Evolutionary conservation across 2,888 invertebrate species (phyloP).

Genomic region (Rhingia campestris): DNA sequence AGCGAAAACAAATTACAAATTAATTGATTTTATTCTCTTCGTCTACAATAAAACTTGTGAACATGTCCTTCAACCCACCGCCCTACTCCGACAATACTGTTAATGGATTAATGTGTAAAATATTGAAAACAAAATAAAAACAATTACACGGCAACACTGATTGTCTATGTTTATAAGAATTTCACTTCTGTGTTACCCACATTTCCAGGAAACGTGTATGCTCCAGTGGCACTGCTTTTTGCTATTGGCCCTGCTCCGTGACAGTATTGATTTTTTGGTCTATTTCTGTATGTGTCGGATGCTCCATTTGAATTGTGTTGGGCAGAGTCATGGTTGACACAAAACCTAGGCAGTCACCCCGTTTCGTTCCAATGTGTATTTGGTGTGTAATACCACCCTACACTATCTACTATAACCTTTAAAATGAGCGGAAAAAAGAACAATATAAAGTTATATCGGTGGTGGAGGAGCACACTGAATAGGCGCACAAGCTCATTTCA

Average conservation of each 20-base stretch:
- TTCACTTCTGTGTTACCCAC: constrained; percentile 32
- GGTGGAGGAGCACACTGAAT: not conserved
- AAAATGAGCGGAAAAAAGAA: constrained; percentile 29
- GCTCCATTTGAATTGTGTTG: constrained; percentile 55
- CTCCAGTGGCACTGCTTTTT: constrained; percentile 36
- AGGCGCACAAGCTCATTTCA: constrained; percentile 5
- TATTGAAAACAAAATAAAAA: not conserved
- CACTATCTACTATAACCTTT: constrained; percentile 22
- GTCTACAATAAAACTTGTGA: constrained; percentile 42
- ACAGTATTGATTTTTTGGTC: constrained; percentile 61
- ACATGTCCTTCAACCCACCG: constrained; percentile 39
- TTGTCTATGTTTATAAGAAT: constrained; percentile 46
- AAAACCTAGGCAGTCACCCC: constrained; percentile 36
- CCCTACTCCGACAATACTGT: constrained; percentile 48
- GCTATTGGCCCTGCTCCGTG: constrained; percentile 61
- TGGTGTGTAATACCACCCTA: not conserved
- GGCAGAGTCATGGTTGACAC: constrained; percentile 50
- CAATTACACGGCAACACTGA: constrained; percentile 39
- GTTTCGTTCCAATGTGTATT: constrained; percentile 1
- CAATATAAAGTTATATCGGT: not conserved
- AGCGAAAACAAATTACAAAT: not conserved
- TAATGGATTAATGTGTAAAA: constrained; percentile 38
- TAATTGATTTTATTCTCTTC: constrained; percentile 40
- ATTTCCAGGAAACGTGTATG: constrained; percentile 48
- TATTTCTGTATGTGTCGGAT: constrained; percentile 56